Evolutionary conservation across 64 coral and sea anemone genomes (phyloP).

Genomic region (Exaiptasia diaphana): DNA sequence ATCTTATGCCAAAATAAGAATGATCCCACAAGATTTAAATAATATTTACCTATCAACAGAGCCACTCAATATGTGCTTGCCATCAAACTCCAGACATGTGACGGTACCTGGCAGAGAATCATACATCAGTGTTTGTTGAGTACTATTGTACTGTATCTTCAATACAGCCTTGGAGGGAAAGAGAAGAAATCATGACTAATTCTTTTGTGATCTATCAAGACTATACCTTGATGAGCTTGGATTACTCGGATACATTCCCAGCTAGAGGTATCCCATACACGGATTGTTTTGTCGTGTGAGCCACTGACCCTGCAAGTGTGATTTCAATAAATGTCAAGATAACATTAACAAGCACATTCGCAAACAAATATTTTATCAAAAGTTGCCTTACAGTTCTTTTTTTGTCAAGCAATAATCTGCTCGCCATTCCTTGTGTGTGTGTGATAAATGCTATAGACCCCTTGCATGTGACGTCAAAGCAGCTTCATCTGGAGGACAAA

Average conservation of each 20-base stretch:
- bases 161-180: neutral
- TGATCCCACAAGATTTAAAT: neutral
- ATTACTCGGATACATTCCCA: slow-evolving; percentile 85
- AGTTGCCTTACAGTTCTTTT: too few relatives aligned
- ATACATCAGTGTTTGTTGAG: neutral
- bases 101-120: slow-evolving; percentile 49
- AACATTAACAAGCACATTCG: neutral
- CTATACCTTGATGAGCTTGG: slow-evolving; percentile 74
- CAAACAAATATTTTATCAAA: neutral
- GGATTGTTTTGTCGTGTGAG: slow-evolving; percentile 84
- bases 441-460: too few relatives aligned
- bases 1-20: neutral
- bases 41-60: slow-evolving; percentile 67
- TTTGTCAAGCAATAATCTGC: too few relatives aligned
- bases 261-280: slow-evolving; percentile 70
- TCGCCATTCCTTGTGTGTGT: too few relatives aligned
- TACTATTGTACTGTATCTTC: neutral
- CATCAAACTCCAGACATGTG: slow-evolving; percentile 60
- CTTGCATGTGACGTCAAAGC: too few relatives aligned
- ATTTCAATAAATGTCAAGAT: neutral
- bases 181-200: neutral
- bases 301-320: slow-evolving; percentile 71
- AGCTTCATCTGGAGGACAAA: too few relatives aligned
- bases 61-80: slow-evolving; percentile 56
- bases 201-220: neutral